Percentiles rank a stretch among this genome's conserved stretches.
These are phyloP conservation scores for Gouania willdenowi DNA, from an alignment of 2,797 vertebrate genomes.

Conservation along the genomic window DNA sequence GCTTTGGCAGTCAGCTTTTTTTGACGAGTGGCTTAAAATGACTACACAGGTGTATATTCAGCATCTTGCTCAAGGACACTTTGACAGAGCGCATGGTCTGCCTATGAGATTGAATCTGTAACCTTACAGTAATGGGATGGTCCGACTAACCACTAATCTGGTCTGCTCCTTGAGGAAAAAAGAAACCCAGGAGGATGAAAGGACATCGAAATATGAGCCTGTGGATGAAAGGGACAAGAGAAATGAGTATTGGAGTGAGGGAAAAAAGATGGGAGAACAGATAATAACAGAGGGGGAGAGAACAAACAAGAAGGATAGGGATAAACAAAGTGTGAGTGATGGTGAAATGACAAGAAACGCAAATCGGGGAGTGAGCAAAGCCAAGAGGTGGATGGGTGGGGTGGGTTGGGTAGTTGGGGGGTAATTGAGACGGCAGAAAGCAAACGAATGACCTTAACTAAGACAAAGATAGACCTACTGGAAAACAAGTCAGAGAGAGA, in stretches of 20 bases:
- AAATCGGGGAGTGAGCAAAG: constrained; percentile 18
- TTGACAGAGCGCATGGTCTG: constrained; percentile 39
- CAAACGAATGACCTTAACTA: constrained; percentile 7
- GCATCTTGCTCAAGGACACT: constrained; percentile 57
- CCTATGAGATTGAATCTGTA: constrained; percentile 57
- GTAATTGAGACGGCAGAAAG: constrained; percentile 24
- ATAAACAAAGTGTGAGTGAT: constrained; percentile 56
- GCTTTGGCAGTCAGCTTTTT: constrained; percentile 21
- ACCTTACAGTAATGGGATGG: constrained; percentile 64
- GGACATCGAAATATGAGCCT: constrained; percentile 39
- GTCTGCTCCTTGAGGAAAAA: constrained; percentile 51
- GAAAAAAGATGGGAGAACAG: constrained; percentile 18
- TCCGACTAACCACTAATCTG: constrained; percentile 63
- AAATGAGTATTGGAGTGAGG: constrained; percentile 35
- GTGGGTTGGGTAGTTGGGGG: constrained; percentile 10
- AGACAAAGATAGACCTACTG: constrained; percentile 11
- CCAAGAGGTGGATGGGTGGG: too few species aligned
- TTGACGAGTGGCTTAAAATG: constrained; percentile 23
- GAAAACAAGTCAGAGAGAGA: constrained; percentile 23
- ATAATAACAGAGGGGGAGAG: constrained; percentile 38
- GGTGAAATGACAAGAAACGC: constrained; percentile 36
- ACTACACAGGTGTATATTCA: constrained; percentile 30
- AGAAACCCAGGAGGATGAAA: constrained; percentile 22
- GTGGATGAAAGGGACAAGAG: constrained; percentile 19
- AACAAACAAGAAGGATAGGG: constrained; percentile 18